Base-by-base conservation (phyloP, 2,888 invertebrate genomes). In the Artemia sp. region DNA sequence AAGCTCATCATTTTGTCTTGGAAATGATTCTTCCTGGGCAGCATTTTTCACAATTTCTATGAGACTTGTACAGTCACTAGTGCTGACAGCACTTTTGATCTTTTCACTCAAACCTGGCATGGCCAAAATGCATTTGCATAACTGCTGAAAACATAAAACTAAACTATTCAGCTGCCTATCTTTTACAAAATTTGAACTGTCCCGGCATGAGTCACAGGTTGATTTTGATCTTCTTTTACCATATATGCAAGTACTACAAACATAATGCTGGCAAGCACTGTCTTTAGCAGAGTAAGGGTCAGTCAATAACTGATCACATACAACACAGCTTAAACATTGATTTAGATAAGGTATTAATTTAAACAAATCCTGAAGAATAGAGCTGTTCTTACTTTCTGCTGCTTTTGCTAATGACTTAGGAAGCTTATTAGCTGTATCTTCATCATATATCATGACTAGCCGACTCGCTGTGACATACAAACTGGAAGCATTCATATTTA, bases 271-370 rank as follows among this genome's bases (percentile, higher is more conserved):
- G 79, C 93, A 93, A 73, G 85, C 85, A 6, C 85, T 85, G 74
- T 85, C 85, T 24, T 84, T 83, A 14, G 92, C 90, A 52, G 89
- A 86, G 76, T 86, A 86, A 8, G 93, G 92, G 76, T 89, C 87
- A 74, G 86, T 85, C 70, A 92, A 79, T 73, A 93, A 82, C 77
- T 88, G 86, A 72, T 88, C 87, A 79, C 94, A 94, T 70, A 92
- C 92, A 70, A 88, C 89, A 80, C 94, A 94, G 74, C 90, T 88
- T 75, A 94, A 82, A 73, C 90, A 87, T 78, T 90, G 90, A 71
- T 92, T 84, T 76, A 93, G 82, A 80, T 89, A 89, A 8, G 90
- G 89, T 74, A 93, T 84, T 76, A 89, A 83, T 75, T 88, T 84
- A 79, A 88, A 88, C 75, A 92, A 82, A 80, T 92, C 91, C n/a